A percentile compares a stretch with the other conserved stretches of the same genome.
Evolutionary conservation across 2,888 invertebrate genomes (phyloP).

Genomic region (Odontocerum albicorne): DNA sequence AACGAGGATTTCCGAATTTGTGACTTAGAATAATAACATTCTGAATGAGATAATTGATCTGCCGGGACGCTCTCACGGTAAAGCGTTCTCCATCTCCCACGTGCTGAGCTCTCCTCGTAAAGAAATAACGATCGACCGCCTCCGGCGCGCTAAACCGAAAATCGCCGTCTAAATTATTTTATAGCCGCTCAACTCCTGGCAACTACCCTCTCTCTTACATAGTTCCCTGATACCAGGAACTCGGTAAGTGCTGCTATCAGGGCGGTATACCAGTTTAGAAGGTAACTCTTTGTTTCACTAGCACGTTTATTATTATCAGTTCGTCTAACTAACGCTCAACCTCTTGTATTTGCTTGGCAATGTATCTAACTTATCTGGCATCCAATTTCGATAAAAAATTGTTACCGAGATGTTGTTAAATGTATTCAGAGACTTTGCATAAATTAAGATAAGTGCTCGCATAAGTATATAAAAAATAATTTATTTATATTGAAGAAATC

Average conservation of each 20-base stretch:
- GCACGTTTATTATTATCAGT: slow-evolving; percentile 30
- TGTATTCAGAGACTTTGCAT: too few species aligned
- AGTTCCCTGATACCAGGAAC: background rate
- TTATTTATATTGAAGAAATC: too few species aligned
- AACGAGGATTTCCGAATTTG: too few species aligned
- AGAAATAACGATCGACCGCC: slow-evolving; percentile 30
- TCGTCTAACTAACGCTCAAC: slow-evolving; percentile 25
- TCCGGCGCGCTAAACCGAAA: slow-evolving; percentile 30
- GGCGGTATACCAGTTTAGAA: slow-evolving; percentile 1
- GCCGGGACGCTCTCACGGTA: background rate
- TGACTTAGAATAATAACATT: too few species aligned
- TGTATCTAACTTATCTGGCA: slow-evolving; percentile 33
- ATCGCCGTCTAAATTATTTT: slow-evolving; percentile 34
- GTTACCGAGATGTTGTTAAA: too few species aligned
- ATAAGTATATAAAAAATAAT: too few species aligned
- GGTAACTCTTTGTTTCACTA: slow-evolving; percentile 29
- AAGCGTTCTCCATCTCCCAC: slow-evolving; percentile 2
- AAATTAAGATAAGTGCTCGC: too few species aligned
- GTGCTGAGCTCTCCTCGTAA: slow-evolving; percentile 20
- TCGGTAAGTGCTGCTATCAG: slow-evolving; percentile 2
- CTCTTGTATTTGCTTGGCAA: slow-evolving; percentile 15
- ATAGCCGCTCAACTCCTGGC: slow-evolving; percentile 23
- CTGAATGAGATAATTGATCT: too few species aligned
- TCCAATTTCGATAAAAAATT: too few species aligned
- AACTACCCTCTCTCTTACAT: slow-evolving; percentile 3